Conservation (phyloP, 1,140 invertebrate genomes). For the Venustaconcha ellipsiformis region DNA sequence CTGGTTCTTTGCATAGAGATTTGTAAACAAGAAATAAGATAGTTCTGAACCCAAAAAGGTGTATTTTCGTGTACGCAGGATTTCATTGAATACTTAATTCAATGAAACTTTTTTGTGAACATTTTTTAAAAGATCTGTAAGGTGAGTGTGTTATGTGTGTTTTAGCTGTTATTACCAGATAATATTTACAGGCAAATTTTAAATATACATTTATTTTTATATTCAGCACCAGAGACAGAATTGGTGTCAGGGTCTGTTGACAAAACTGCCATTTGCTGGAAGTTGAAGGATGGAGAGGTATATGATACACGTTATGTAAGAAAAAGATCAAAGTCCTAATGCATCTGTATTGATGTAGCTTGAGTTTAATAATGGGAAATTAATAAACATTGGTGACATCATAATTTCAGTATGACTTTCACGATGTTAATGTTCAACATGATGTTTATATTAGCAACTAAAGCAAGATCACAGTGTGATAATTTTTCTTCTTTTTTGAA, state of each 20-base stretch:
- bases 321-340: too few relatives aligned
- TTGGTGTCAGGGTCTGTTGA: conserved; percentile 83
- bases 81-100: not conserved
- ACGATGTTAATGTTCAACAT: too few relatives aligned
- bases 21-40: not conserved
- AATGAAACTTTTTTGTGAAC: not conserved
- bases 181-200: not conserved
- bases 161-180: not conserved
- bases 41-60: not conserved
- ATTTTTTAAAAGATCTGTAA: not conserved
- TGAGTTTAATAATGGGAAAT: too few relatives aligned
- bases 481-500: too few relatives aligned
- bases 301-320: not conserved
- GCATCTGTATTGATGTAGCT: too few relatives aligned
- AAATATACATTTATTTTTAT: not conserved
- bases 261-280: conserved; percentile 81
- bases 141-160: not conserved
- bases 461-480: too few relatives aligned
- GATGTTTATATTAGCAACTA: too few relatives aligned
- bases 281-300: conserved; percentile 60
- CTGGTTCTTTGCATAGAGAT: not conserved
- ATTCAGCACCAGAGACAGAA: conserved; percentile 30
- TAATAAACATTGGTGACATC: too few relatives aligned
- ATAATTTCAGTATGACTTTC: too few relatives aligned
- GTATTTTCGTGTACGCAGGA: not conserved